Percentiles rank a stretch among this genome's conserved stretches.
phyloP scores from a whole-genome alignment of 2,888 invertebrate genomes.

The Eledone cirrhosa region DNA sequence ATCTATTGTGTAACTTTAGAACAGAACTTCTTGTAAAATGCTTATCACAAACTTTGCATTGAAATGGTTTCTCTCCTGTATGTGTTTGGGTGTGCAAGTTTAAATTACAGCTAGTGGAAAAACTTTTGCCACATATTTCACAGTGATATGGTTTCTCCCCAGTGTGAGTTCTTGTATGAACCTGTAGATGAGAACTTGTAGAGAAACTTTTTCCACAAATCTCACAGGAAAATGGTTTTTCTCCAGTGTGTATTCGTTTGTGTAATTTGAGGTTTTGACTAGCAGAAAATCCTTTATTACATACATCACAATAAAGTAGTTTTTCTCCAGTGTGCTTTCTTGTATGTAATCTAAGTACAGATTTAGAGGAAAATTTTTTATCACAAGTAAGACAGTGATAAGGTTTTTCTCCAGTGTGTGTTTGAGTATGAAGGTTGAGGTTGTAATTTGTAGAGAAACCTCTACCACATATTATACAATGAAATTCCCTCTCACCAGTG shows the following conservation, averaged over 20 bases:
- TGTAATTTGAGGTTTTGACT: constrained; percentile 14
- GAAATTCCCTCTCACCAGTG: background rate
- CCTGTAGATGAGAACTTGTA: constrained; percentile 1
- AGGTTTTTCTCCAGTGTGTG: background rate
- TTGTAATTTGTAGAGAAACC: background rate
- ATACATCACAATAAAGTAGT: background rate
- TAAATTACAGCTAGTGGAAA: background rate
- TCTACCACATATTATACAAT: background rate
- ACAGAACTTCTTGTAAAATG: background rate
- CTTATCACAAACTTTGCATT: background rate
- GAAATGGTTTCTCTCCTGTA: constrained; percentile 4
- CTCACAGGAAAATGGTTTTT: constrained; percentile 20
- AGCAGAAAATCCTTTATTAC: constrained; percentile 3
- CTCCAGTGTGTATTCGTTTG: constrained; percentile 12
- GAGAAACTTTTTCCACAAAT: constrained; percentile 1
- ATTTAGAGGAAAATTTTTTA: background rate
- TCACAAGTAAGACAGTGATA: background rate
- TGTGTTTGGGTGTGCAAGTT: constrained; percentile 11
- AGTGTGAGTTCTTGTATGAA: constrained; percentile 7
- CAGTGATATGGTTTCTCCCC: constrained; percentile 14
- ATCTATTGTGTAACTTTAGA: background rate
- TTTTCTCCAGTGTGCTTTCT: constrained; percentile 4
- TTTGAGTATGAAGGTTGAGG: constrained; percentile 9
- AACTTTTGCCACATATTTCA: background rate
- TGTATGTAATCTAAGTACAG: background rate